phyloP scores from a whole-genome alignment of 2,797 vertebrate genomes.

The Aldrovandia affinis region DNA sequence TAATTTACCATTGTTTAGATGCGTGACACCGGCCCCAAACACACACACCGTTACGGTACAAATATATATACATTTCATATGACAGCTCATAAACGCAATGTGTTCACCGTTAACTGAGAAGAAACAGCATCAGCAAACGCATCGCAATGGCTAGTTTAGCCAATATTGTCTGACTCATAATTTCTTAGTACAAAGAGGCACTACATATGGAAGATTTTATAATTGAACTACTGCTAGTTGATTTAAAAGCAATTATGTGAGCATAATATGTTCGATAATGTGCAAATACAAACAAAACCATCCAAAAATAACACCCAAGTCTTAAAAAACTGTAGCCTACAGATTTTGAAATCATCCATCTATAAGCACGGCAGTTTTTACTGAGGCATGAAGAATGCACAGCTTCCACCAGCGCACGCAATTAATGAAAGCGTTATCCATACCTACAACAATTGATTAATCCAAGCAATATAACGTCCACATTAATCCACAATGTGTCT shows the following conservation, averaged over 20 bases:
- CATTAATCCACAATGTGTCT: constrained; percentile 32
- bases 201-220: neutral
- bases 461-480: constrained; percentile 26
- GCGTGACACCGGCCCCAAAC: neutral
- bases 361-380: constrained; percentile 6
- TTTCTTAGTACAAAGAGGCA: neutral
- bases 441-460: constrained; percentile 38
- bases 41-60: neutral
- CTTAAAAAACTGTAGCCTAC: neutral
- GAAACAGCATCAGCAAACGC: neutral
- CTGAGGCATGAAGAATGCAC: neutral
- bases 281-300: neutral
- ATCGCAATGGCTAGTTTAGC: neutral
- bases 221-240: constrained; percentile 17
- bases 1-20: neutral
- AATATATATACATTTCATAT: neutral
- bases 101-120: neutral
- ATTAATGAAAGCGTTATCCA: constrained; percentile 30
- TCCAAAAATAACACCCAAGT: neutral
- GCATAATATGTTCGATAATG: neutral
- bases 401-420: constrained; percentile 6
- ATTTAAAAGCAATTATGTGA: neutral
- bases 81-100: neutral
- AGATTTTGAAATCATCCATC: neutral
- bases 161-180: neutral